Conservation (phyloP, 2,888 invertebrate genomes). For the Nomada lathburiana region DNA sequence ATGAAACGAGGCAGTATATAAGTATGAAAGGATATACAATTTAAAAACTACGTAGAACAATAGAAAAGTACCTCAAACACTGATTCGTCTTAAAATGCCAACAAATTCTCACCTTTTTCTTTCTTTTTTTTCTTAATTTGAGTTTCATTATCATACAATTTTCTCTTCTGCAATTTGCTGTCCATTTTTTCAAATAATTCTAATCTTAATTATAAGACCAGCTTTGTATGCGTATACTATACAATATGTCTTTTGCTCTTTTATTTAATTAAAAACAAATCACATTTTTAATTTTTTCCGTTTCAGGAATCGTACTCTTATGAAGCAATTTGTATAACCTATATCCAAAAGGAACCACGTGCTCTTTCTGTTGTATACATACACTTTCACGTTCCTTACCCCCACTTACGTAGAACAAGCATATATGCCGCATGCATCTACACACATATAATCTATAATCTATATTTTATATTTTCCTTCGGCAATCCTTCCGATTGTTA, state of each 20-base stretch:
- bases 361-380: conserved; percentile 1
- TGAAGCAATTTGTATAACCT: conserved; percentile 30
- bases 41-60: neutral
- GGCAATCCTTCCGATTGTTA: neutral
- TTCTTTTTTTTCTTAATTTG: conserved; percentile 12
- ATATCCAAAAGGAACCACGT: conserved; percentile 16
- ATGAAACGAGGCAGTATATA: neutral
- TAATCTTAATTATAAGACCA: too few species aligned
- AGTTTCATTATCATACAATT: neutral
- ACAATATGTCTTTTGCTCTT: neutral
- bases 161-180: neutral
- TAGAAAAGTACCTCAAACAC: neutral
- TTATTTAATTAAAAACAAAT: neutral
- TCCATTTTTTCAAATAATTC: conserved; percentile 16
- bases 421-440: neutral
- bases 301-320: neutral
- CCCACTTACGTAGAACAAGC: neutral
- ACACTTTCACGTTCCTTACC: neutral
- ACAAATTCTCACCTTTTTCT: conserved; percentile 20
- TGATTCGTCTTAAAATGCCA: neutral
- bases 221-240: too few species aligned
- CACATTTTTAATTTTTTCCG: neutral
- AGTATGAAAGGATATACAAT: neutral
- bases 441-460: too few species aligned
- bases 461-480: too few species aligned